phyloP scores from a whole-genome alignment of 2,113 vertebrate genomes.

The Pygoscelis antarcticus region DNA sequence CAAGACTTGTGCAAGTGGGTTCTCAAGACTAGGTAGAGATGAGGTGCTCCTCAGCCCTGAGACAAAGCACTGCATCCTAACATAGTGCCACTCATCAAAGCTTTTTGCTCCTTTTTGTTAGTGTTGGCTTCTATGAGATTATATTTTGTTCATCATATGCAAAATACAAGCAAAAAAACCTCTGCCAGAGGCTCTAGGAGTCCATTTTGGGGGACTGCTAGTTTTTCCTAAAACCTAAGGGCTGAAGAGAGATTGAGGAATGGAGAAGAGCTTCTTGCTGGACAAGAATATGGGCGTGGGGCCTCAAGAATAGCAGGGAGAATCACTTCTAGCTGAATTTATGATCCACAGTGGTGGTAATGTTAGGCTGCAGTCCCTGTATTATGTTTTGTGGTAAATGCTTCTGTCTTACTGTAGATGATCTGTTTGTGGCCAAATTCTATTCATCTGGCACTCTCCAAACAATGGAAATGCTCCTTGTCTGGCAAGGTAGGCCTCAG shows the following conservation, averaged over 20 bases:
- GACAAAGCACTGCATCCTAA: background rate
- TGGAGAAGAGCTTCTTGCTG: background rate
- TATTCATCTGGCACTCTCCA: background rate
- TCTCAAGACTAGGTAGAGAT: background rate
- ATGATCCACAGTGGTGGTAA: background rate
- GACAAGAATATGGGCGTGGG: background rate
- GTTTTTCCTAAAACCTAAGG: background rate
- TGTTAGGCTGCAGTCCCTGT: background rate
- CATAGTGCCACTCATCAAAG: background rate
- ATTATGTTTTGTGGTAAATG: background rate
- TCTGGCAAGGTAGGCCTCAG: background rate
- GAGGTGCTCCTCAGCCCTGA: background rate
- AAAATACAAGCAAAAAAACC: background rate
- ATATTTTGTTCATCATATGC: background rate
- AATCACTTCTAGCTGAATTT: background rate
- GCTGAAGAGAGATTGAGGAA: background rate
- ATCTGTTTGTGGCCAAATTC: background rate
- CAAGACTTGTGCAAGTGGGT: background rate
- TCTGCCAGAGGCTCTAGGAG: background rate
- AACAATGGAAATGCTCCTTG: background rate
- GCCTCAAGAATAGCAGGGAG: background rate
- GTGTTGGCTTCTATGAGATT: background rate
- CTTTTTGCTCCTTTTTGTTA: background rate
- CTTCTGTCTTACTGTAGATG: background rate
- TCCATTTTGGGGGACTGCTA: background rate